Base-by-base conservation (phyloP, 30 jellyfish, hydroid and myxozoan species). In the Nemopilema nomurai region DNA sequence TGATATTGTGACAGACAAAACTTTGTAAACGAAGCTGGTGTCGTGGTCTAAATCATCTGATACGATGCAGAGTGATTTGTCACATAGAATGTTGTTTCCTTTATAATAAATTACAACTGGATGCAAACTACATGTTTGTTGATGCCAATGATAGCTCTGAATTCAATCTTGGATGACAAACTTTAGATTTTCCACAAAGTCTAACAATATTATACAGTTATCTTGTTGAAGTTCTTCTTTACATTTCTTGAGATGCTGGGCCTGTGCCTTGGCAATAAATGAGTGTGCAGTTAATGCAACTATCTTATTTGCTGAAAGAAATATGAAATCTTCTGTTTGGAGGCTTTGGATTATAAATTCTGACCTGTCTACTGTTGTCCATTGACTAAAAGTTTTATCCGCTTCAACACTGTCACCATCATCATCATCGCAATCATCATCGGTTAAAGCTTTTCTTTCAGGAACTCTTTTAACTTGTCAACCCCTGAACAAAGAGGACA, bases 31-130 rank as follows among this genome's bases (percentile, higher is more conserved):
- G 50, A 87, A 31, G 69, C 51, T 68, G 1, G 53, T 80, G 53
- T 87, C 80, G 25, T 87, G 96, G 53, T 50, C 51, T 1, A 89
- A 66, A 63, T 89, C 95, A 76, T 89, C 97, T 28, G 97, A 89
- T 4, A 89, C 41, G 52, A 89, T 23, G 85, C 95, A 89, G 16
- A 89, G 63, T 33, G 97, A 82, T 23, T 62, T 26, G 57, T 52
- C 67, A 32, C 24, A 0, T 19, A 76, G 51, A 18, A 8, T 67
- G 29, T 66, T 49, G 70, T 70, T 73, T 69, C 49, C 20, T 17
- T 49, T 30, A 0, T 28, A 21, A 50, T 88, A 81, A 17, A 88
- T 22, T 0, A 88, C 84, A 29, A 53, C 93, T 17, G 93, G 76
- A 29, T 88, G 81, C 24, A 88, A 50, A 41, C 90, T 26, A 41